phyloP scores from a whole-genome alignment of 2,888 invertebrate species.

The Agapostemon virescens region DNA sequence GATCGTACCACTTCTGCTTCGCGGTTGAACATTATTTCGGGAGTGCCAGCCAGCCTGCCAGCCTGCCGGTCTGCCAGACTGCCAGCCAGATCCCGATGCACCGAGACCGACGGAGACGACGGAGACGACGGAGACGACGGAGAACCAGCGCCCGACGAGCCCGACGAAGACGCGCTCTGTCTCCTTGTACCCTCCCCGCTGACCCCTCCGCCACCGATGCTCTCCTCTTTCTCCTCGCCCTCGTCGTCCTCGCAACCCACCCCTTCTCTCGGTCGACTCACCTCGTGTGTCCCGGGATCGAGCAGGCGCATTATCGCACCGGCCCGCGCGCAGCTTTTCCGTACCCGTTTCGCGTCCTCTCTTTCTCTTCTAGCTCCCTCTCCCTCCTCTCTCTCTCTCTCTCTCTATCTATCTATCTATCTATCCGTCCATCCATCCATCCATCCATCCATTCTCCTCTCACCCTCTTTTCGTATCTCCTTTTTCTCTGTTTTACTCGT shows the following conservation, averaged over 20 bases:
- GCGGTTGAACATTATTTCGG: conserved; percentile 74
- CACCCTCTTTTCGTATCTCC: not conserved
- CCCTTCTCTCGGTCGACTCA: conserved; percentile 18
- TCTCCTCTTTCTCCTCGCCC: not conserved
- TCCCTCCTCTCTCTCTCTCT: conserved; percentile 11
- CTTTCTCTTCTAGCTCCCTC: conserved; percentile 12
- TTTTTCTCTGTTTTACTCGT: not conserved
- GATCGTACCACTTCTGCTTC: conserved; percentile 20
- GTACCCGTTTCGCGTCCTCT: conserved; percentile 25
- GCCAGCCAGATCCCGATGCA: conserved; percentile 51
- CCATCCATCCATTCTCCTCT: not conserved
- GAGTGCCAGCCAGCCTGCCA: conserved; percentile 73
- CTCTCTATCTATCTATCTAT: not conserved
- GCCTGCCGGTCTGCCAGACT: conserved; percentile 67
- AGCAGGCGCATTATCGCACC: conserved; percentile 61
- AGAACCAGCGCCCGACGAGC: not conserved
- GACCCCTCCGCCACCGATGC: not conserved
- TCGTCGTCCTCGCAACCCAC: conserved; percentile 11
- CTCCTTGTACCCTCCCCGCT: conserved; percentile 44
- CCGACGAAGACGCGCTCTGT: conserved; percentile 6
- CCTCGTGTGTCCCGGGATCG: conserved; percentile 67
- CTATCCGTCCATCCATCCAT: fast-evolving
- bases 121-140: conserved; percentile 40
- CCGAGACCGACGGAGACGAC: conserved; percentile 38
- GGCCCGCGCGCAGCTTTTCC: conserved; percentile 46